phyloP scores from a whole-genome alignment of 1,140 invertebrate species.

The Frieseomelitta varia region DNA sequence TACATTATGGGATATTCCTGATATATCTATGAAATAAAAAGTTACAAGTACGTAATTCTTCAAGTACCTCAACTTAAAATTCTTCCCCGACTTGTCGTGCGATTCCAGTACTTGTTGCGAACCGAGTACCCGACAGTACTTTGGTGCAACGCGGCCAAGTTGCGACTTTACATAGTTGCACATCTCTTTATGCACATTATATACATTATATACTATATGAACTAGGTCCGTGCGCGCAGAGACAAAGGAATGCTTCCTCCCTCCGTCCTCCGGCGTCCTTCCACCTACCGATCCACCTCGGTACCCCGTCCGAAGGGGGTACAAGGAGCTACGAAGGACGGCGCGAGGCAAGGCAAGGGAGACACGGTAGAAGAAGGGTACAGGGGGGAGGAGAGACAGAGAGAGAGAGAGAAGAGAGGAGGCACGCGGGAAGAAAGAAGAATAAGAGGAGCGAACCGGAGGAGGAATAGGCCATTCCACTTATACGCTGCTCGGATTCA shows the following conservation, averaged over 20 bases:
- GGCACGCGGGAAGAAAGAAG: constrained; percentile 76
- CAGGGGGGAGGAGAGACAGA: constrained; percentile 62
- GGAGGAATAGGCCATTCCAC: constrained; percentile 81
- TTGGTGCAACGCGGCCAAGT: constrained; percentile 6
- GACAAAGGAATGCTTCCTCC: constrained; percentile 80
- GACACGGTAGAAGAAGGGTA: constrained; percentile 57
- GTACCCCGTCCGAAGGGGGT: constrained; percentile 70
- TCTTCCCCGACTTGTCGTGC: not conserved
- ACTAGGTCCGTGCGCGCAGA: constrained; percentile 76
- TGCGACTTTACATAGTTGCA: constrained; percentile 17
- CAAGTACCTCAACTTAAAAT: not conserved
- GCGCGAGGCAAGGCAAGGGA: constrained; percentile 59
- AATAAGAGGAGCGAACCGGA: constrained; percentile 76
- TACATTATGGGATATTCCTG: too few species aligned
- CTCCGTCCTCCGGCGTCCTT: constrained; percentile 67
- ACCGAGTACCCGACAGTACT: not conserved
- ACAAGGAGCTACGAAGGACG: constrained; percentile 67
- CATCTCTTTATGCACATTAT: constrained; percentile 57
- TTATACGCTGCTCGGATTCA: constrained; percentile 83
- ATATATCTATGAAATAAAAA: too few species aligned
- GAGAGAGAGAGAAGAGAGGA: too few species aligned
- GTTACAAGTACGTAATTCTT: too few species aligned
- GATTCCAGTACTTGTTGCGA: not conserved
- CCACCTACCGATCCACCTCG: constrained; percentile 68
- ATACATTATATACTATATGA: constrained; percentile 69